These are phyloP conservation scores for Cololabis saira DNA, from an alignment of 2,113 vertebrate species.

Conservation along the genomic window DNA sequence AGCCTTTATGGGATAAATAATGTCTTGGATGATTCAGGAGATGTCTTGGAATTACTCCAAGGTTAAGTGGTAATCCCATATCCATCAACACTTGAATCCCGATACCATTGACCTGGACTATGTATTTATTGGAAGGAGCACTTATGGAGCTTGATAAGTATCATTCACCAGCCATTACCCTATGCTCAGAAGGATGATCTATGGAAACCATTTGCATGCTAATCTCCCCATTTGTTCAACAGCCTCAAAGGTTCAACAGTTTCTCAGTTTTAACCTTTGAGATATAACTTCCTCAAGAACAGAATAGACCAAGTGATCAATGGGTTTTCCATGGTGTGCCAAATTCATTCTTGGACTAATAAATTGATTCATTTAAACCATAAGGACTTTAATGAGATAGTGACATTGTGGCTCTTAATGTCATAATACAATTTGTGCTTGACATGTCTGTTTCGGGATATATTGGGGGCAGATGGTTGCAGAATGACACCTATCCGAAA, in stretches of 20 bases:
- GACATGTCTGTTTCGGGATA: conserved; percentile 20
- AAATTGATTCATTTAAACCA: conserved; percentile 71
- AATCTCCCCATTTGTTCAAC: conserved; percentile 71
- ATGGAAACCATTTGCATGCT: conserved; percentile 73
- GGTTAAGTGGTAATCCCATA: conserved; percentile 83
- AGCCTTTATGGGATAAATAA: conserved; percentile 67
- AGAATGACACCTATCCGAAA: conserved; percentile 1
- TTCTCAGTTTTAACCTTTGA: conserved; percentile 54
- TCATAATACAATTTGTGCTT: conserved; percentile 69
- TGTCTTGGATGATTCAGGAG: conserved; percentile 68
- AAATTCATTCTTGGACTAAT: conserved; percentile 76
- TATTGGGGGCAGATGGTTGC: conserved; percentile 12
- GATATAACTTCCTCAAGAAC: conserved; percentile 61
- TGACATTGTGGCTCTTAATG: conserved; percentile 73
- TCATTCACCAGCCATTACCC: conserved; percentile 77
- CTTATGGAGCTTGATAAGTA: conserved; percentile 81
- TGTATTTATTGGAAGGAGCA: conserved; percentile 80
- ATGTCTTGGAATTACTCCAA: conserved; percentile 78
- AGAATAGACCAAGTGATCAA: conserved; percentile 71
- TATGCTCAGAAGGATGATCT: conserved; percentile 76
- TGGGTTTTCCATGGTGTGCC: conserved; percentile 74
- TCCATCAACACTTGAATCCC: conserved; percentile 75
- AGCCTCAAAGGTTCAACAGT: conserved; percentile 62
- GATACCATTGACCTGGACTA: conserved; percentile 73
- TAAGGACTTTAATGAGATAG: conserved; percentile 71